phyloP scores from a whole-genome alignment of 2,113 vertebrate genomes.

The Capreolus pygargus region DNA sequence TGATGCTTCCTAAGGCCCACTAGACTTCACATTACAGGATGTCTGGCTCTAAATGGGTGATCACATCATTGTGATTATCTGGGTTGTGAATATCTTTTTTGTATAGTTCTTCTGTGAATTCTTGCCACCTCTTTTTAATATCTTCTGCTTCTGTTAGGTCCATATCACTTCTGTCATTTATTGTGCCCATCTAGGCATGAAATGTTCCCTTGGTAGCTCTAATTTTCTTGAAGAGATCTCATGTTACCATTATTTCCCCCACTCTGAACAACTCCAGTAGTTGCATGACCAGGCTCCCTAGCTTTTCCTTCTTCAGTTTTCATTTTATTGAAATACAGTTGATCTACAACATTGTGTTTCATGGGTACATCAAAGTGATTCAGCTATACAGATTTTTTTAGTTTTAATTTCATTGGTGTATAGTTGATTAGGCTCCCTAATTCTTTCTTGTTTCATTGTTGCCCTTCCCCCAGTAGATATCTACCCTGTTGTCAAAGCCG shows the following conservation, averaged over 20 bases:
- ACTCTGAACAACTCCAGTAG: too few species aligned
- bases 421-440: background rate
- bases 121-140: background rate
- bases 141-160: background rate
- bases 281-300: background rate
- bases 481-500: background rate
- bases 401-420: background rate
- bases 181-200: background rate
- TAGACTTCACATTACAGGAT: background rate
- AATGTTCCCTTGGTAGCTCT: background rate
- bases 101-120: background rate
- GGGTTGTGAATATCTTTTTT: background rate
- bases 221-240: background rate
- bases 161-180: background rate
- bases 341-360: background rate
- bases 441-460: background rate
- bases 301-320: background rate
- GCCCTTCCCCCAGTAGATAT: background rate
- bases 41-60: background rate
- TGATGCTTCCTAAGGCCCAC: background rate
- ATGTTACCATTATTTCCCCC: background rate
- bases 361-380: background rate
- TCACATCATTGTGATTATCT: background rate
- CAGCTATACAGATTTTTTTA: background rate
- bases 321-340: background rate